A percentile compares a stretch with the other conserved stretches of the same genome.
Conservation (phyloP, 2,797 vertebrate species). For the Serranus cabrilla region DNA sequence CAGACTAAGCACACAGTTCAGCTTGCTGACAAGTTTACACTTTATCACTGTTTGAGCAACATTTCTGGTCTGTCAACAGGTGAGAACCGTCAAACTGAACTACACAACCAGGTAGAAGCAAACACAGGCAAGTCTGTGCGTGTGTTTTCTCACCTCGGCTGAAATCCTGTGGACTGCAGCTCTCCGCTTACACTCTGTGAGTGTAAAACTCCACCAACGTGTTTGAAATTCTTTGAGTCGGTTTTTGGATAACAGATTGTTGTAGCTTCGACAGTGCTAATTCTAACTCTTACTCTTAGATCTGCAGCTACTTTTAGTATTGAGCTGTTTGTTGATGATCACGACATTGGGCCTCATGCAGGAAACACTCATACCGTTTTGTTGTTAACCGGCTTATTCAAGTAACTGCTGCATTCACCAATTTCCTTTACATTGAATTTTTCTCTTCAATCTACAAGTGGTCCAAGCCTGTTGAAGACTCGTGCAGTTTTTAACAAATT, state of each 20-base stretch:
- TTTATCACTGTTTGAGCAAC: slow-evolving; percentile 42
- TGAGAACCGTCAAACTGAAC: slow-evolving; percentile 42
- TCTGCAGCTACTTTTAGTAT: no score
- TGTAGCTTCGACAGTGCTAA: not conserved
- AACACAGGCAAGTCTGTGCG: slow-evolving; percentile 25
- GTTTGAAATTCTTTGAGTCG: slow-evolving; percentile 10
- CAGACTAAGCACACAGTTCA: slow-evolving; percentile 12
- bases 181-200: not conserved
- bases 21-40: slow-evolving; percentile 42
- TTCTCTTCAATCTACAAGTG: no score
- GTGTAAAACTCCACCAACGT: slow-evolving; percentile 27
- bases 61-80: slow-evolving; percentile 61
- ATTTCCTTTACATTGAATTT: no score
- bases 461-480: no score
- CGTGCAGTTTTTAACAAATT: no score
- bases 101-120: slow-evolving; percentile 1
- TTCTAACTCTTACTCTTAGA: no score
- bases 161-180: not conserved
- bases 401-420: no score
- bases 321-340: no score
- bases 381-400: no score
- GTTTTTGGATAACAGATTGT: not conserved
- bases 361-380: no score
- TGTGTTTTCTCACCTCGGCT: slow-evolving; percentile 5
- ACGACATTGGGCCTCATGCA: no score